phyloP scores from a whole-genome alignment of 1,140 invertebrate genomes.

The Apis mellifera region DNA sequence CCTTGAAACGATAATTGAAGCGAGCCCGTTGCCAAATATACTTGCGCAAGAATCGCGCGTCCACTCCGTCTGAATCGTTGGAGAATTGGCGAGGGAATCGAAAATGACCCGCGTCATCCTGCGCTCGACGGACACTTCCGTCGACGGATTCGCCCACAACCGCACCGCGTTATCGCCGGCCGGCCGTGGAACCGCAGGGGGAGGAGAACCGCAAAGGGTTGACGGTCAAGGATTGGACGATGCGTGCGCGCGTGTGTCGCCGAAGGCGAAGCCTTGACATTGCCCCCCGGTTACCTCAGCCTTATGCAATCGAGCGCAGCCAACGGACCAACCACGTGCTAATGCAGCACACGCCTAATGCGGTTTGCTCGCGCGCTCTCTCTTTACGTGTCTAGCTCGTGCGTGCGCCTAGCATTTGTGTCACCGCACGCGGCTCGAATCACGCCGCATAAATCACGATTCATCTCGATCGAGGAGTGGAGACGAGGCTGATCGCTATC shows the following conservation, averaged over 20 bases:
- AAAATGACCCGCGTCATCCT: not conserved
- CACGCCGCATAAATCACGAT: conserved; percentile 7
- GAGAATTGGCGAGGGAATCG: not conserved
- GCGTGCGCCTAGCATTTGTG: not conserved
- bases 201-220: not conserved
- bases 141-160: too few species aligned
- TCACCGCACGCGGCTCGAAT: too few species aligned
- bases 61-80: not conserved
- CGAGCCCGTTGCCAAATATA: conserved; percentile 21
- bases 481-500: not conserved
- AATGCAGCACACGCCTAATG: conserved; percentile 61
- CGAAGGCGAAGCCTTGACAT: conserved; percentile 61
- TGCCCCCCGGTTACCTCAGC: conserved; percentile 55
- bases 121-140: not conserved
- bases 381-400: not conserved
- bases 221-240: not conserved
- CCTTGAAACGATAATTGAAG: not conserved
- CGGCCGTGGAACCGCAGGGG: not conserved
- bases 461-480: conserved; percentile 22
- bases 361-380: conserved; percentile 38
- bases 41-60: conserved; percentile 9
- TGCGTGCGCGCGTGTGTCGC: not conserved
- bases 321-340: conserved; percentile 59
- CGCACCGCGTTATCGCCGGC: not conserved
- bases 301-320: conserved; percentile 57